Conservation (phyloP, 2,113 vertebrate genomes). For the Empidonax traillii region DNA sequence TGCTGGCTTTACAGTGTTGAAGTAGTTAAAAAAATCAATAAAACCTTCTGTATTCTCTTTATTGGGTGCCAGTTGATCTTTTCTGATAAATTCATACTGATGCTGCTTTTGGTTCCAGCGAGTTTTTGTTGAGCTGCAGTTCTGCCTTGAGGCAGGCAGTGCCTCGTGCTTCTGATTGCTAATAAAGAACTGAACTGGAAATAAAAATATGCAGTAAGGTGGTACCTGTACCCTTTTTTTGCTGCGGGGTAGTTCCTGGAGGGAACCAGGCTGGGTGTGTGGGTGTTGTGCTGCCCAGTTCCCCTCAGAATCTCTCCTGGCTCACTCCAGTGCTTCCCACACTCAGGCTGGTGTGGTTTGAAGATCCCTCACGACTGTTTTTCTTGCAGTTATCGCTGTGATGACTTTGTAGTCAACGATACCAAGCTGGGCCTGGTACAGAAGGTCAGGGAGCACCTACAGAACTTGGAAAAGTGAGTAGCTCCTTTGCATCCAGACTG, state of each 20-base stretch:
- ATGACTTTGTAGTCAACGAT: slow-evolving; percentile 98
- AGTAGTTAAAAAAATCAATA: neutral
- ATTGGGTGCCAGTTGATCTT: neutral
- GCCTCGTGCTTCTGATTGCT: neutral
- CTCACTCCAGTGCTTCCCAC: neutral
- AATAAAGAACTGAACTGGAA: neutral
- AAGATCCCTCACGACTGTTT: slow-evolving; percentile 21
- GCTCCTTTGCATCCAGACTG: neutral
- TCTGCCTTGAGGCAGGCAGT: neutral
- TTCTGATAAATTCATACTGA: neutral
- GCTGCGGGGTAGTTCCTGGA: neutral
- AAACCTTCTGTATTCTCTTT: neutral
- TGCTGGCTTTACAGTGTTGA: neutral
- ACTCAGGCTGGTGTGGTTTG: neutral
- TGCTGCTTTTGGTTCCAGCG: neutral
- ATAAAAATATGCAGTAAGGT: neutral
- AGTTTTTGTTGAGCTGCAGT: neutral
- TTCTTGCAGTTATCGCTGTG: slow-evolving; percentile 92
- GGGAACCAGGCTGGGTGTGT: neutral
- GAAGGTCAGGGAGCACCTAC: slow-evolving; percentile 95
- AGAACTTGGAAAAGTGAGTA: slow-evolving; percentile 97
- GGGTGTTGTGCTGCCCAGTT: neutral
- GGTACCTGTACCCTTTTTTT: neutral
- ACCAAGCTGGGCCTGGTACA: slow-evolving; percentile 93
- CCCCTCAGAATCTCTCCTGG: neutral